phyloP scores from a whole-genome alignment of 2,888 invertebrate species.

The Opisthograptis luteolata region DNA sequence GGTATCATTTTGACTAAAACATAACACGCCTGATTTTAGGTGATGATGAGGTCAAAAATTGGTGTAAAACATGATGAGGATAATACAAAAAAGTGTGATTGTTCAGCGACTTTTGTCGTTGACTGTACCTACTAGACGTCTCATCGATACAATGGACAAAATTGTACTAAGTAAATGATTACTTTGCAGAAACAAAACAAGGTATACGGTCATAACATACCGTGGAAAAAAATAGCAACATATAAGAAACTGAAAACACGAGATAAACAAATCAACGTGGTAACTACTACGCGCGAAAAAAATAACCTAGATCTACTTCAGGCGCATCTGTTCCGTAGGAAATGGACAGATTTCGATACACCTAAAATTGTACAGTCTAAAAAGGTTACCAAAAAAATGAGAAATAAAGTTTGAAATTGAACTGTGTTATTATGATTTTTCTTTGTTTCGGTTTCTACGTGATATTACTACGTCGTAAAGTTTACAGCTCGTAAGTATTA shows the following conservation, averaged over 20 bases:
- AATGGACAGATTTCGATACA: constrained; percentile 35
- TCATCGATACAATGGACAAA: not conserved
- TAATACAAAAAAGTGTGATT: too few relatives aligned
- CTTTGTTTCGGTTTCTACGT: too few relatives aligned
- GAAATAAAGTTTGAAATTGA: too few relatives aligned
- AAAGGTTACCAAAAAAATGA: constrained; percentile 7
- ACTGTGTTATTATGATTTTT: too few relatives aligned
- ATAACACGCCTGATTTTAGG: too few relatives aligned
- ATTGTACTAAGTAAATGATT: not conserved
- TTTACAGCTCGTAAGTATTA: too few relatives aligned
- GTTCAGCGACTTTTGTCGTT: too few relatives aligned
- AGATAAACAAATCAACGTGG: constrained; percentile 39
- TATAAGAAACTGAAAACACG: not conserved
- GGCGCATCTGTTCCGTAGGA: constrained; percentile 56
- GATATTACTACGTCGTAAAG: too few relatives aligned
- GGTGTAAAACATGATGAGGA: too few relatives aligned
- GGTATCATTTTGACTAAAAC: too few relatives aligned
- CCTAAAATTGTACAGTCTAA: constrained; percentile 45
- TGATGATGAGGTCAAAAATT: too few relatives aligned
- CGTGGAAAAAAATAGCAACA: constrained; percentile 32
- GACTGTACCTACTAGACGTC: too few relatives aligned
- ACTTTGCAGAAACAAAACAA: constrained; percentile 5
- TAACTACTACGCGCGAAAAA: constrained; percentile 41
- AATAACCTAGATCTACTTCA: constrained; percentile 50
- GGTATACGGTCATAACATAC: constrained; percentile 63